Evolutionary conservation across 2,888 invertebrate species (phyloP).

Genomic region (Meandrusa payeni): DNA sequence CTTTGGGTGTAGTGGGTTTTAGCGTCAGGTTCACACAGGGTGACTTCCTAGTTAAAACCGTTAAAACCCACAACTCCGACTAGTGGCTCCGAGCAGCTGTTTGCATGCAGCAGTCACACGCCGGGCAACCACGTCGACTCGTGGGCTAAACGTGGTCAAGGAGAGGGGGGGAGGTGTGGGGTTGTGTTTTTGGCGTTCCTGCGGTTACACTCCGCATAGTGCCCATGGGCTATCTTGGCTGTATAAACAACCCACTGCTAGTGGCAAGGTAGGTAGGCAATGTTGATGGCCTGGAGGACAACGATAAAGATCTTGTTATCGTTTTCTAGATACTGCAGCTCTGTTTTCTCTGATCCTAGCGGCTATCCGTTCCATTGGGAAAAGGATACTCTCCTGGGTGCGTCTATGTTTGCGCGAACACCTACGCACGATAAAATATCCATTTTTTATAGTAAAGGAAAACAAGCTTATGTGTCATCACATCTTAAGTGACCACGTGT

Average conservation of each 20-base stretch:
- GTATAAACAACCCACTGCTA: not conserved
- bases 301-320: not conserved
- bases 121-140: no score
- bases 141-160: no score
- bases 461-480: no score
- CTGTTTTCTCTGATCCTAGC: not conserved
- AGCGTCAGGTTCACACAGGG: no score
- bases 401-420: not conserved
- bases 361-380: not conserved
- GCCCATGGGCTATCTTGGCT: not conserved
- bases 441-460: no score
- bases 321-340: not conserved
- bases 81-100: no score
- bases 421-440: not conserved
- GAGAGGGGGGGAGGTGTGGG: no score
- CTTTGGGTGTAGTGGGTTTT: no score
- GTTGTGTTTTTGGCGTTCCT: not conserved
- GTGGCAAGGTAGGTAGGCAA: constrained; percentile 1
- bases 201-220: not conserved
- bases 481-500: no score
- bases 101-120: no score
- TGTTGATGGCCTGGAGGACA: not conserved
- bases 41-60: no score
- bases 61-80: no score
- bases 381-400: not conserved